Conservation (phyloP, 2,888 invertebrate genomes). For the Dolichomitus sp. region DNA sequence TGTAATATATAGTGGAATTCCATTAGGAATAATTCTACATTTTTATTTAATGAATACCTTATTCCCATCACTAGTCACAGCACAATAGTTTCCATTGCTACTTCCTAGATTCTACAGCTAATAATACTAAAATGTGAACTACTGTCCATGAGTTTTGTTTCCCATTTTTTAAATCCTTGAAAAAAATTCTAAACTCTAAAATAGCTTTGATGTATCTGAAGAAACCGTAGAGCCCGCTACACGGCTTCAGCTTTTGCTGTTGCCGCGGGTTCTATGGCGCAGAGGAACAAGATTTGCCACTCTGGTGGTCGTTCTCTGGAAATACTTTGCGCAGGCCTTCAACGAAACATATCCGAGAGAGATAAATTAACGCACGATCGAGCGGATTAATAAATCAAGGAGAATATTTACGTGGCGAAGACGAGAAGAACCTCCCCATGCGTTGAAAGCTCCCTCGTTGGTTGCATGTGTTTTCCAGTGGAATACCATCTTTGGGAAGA, state of each 20-base stretch:
- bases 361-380: constrained; percentile 60
- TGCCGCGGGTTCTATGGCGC: constrained; percentile 16
- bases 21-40: no score
- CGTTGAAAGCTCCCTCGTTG: constrained; percentile 30
- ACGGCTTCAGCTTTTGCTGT: constrained; percentile 34
- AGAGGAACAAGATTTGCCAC: constrained; percentile 59
- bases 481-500: constrained; percentile 33
- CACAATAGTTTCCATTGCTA: no score
- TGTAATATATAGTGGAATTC: no score
- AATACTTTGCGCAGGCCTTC: constrained; percentile 39
- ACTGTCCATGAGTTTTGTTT: not conserved
- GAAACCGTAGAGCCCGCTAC: constrained; percentile 25
- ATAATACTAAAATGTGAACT: not conserved
- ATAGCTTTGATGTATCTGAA: constrained; percentile 24
- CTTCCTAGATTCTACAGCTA: no score
- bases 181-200: not conserved
- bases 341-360: constrained; percentile 47
- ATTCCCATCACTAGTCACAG: no score
- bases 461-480: constrained; percentile 15
- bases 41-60: no score
- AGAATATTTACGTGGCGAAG: constrained; percentile 27
- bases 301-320: constrained; percentile 54
- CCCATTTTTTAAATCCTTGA: no score
- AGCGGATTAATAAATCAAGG: constrained; percentile 63
- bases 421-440: constrained; percentile 51